Conservation (phyloP, 2,797 vertebrate genomes). For the Tachyglossus aculeatus region DNA sequence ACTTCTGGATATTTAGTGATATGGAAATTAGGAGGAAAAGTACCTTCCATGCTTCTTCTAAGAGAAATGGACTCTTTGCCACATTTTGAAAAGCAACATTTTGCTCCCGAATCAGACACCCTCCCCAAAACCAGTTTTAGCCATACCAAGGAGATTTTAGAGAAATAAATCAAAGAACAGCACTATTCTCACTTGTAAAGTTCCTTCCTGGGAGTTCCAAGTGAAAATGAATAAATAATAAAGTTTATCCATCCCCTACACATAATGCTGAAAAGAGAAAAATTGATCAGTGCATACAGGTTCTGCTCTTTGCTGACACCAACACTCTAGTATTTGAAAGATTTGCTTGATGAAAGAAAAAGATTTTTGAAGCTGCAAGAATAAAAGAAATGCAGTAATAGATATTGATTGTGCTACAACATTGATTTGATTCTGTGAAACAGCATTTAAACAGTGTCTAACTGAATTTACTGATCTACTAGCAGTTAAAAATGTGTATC, state of each 20-base stretch:
- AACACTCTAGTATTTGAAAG: conserved; percentile 5
- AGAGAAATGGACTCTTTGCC: conserved; percentile 26
- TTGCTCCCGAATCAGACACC: conserved; percentile 1
- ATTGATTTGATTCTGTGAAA: conserved; percentile 12
- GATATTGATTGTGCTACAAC: conserved; percentile 22
- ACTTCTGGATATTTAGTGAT: conserved; percentile 10
- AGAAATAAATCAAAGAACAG: neutral
- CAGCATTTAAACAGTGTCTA: conserved; percentile 2
- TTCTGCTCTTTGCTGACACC: conserved; percentile 21
- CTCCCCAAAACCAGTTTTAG: neutral
- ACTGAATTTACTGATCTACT: conserved; percentile 5
- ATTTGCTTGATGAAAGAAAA: conserved; percentile 28
- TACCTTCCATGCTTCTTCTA: conserved; percentile 9
- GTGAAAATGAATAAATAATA: conserved; percentile 22
- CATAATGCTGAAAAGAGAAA: conserved; percentile 48
- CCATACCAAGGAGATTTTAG: conserved; percentile 30
- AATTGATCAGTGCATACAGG: conserved; percentile 39
- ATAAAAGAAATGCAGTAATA: conserved; percentile 12
- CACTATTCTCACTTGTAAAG: neutral
- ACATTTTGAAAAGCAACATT: conserved; percentile 34
- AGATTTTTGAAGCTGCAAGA: conserved; percentile 16
- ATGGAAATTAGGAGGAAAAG: neutral
- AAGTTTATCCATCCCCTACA: conserved; percentile 29
- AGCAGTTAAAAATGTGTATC: conserved; percentile 13
- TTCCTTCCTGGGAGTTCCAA: conserved; percentile 24